Conservation (phyloP, 2,888 invertebrate genomes). For the Agapostemon virescens region DNA sequence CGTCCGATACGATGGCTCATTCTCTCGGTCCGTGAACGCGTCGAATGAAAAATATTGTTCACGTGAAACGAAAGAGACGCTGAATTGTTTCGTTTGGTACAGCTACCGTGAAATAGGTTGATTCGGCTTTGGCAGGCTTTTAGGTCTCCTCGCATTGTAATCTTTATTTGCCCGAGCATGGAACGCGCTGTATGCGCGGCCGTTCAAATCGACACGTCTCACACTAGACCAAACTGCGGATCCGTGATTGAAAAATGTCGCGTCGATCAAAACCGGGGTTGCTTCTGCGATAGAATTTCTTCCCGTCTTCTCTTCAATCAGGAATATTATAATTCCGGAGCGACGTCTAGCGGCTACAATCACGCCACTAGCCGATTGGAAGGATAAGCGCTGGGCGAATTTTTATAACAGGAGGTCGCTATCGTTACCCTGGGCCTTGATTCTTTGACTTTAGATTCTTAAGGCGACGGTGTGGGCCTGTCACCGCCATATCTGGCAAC, state of each 20-base stretch:
- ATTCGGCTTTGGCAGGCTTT: conserved; percentile 12
- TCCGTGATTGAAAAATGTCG: neutral
- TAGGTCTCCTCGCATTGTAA: neutral
- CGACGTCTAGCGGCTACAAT: too few species aligned
- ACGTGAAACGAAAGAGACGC: conserved; percentile 7
- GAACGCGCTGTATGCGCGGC: neutral
- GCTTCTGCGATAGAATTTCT: too few species aligned
- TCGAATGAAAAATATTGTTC: conserved; percentile 29
- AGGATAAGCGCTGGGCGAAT: too few species aligned
- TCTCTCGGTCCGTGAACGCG: conserved; percentile 21
- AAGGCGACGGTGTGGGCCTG: too few species aligned
- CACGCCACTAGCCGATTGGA: too few species aligned
- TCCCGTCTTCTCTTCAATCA: too few species aligned
- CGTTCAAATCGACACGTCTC: neutral
- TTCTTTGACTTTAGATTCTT: too few species aligned
- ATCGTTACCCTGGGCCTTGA: too few species aligned
- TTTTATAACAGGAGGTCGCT: too few species aligned
- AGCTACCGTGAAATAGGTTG: neutral
- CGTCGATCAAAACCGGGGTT: neutral
- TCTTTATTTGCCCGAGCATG: neutral
- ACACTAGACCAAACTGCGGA: neutral
- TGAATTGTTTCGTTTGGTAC: conserved; percentile 20
- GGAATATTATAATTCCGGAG: too few species aligned
- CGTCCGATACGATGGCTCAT: conserved; percentile 6
- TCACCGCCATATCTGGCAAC: too few species aligned